Conservation (phyloP, 1,140 invertebrate genomes). For the Rhysida immarginata region DNA sequence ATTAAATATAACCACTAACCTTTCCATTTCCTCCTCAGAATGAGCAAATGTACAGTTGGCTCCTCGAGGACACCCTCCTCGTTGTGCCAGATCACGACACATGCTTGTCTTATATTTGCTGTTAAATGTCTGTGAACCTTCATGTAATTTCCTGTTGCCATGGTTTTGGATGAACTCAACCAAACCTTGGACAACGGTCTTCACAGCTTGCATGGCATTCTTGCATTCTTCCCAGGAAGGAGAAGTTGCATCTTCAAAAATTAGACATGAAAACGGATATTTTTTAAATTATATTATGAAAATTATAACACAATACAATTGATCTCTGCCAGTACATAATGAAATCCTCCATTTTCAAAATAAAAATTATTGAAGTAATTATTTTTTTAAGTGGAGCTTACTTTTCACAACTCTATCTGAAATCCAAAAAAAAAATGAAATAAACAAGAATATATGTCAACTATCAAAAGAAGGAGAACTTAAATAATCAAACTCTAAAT, state of each 20-base stretch:
- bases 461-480: too few species aligned
- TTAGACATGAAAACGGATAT: neutral
- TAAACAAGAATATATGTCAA: too few species aligned
- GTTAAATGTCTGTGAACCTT: conserved; percentile 42
- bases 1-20: too few species aligned
- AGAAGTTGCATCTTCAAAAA: conserved; percentile 42
- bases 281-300: neutral
- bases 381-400: too few species aligned
- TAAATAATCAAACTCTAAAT: too few species aligned
- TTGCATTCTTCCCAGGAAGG: conserved; percentile 58
- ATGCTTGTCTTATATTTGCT: conserved; percentile 79
- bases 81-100: conserved; percentile 64
- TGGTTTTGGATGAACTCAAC: conserved; percentile 73
- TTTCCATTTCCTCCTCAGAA: conserved; percentile 75
- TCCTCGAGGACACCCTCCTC: conserved; percentile 66
- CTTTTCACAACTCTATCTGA: too few species aligned
- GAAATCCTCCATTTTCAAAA: too few species aligned
- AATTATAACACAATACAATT: too few species aligned
- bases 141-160: conserved; percentile 22
- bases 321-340: too few species aligned
- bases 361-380: too few species aligned
- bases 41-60: conserved; percentile 82
- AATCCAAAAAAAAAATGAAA: too few species aligned
- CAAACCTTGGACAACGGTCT: conserved; percentile 62
- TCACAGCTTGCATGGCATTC: conserved; percentile 59